A percentile compares a stretch with the other conserved stretches of the same genome.
Evolutionary conservation across 2,888 invertebrate species (phyloP).

Genomic region (Meandrusa payeni): DNA sequence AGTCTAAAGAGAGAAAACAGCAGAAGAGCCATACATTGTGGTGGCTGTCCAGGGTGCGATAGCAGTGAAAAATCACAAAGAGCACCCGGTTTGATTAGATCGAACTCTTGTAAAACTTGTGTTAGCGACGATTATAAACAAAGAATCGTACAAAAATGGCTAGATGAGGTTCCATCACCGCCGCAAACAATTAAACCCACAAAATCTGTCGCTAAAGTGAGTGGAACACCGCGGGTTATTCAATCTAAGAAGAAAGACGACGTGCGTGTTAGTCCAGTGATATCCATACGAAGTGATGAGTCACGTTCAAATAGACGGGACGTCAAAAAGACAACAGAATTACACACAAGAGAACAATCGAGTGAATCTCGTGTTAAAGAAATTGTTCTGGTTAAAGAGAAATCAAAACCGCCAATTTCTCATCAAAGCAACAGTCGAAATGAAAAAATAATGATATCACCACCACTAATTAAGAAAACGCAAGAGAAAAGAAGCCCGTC

Average conservation of each 20-base stretch:
- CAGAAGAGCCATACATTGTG: conserved; percentile 77
- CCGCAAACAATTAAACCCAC: conserved; percentile 40
- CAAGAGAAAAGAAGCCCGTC: conserved; percentile 47
- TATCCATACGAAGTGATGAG: conserved; percentile 36
- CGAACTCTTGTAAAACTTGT: conserved; percentile 80
- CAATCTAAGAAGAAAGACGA: conserved; percentile 50
- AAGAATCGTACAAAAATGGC: conserved; percentile 88
- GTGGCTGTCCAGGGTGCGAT: conserved; percentile 86
- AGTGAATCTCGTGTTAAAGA: conserved; percentile 26
- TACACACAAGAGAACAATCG: conserved; percentile 37
- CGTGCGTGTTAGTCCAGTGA: conserved; percentile 34
- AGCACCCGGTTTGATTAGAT: conserved; percentile 54
- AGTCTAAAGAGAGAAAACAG: conserved; percentile 83
- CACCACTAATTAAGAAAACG: conserved; percentile 28
- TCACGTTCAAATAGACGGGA: conserved; percentile 22
- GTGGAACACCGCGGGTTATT: conserved; percentile 60
- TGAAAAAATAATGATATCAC: conserved; percentile 19
- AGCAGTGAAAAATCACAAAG: conserved; percentile 51
- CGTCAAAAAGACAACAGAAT: conserved; percentile 31
- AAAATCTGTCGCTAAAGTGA: conserved; percentile 67
- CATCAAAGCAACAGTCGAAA: conserved; percentile 15
- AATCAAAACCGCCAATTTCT: conserved; percentile 9
- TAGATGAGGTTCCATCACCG: conserved; percentile 84
- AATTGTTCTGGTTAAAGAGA: conserved; percentile 5
- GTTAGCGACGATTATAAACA: conserved; percentile 85